Conservation (phyloP, 1,140 invertebrate genomes). For the Arion vulgaris region DNA sequence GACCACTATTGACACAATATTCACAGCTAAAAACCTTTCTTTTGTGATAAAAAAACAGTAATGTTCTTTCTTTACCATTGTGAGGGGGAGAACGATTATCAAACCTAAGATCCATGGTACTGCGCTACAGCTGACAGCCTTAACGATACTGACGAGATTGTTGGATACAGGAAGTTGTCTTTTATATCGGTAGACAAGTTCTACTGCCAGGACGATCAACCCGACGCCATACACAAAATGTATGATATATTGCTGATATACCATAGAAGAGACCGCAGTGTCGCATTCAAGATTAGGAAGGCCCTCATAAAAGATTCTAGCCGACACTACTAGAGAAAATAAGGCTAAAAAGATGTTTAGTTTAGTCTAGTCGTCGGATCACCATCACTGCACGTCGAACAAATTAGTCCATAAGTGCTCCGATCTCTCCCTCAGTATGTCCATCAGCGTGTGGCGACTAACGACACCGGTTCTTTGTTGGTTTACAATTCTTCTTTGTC, state of each 20-base stretch:
- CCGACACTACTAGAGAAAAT: neutral
- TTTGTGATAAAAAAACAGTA: neutral
- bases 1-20: neutral
- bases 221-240: conserved; percentile 10
- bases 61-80: neutral
- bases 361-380: too few species aligned
- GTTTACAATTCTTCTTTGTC: too few species aligned
- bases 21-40: neutral
- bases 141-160: neutral
- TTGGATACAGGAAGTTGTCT: neutral
- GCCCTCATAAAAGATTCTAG: neutral
- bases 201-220: neutral
- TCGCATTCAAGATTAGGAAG: neutral
- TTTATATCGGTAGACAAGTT: neutral
- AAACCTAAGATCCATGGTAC: neutral
- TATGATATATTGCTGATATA: neutral
- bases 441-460: too few species aligned
- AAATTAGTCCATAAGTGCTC: too few species aligned
- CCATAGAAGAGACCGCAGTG: neutral
- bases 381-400: too few species aligned
- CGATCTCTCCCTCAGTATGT: too few species aligned
- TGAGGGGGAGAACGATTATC: neutral
- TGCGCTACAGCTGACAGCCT: neutral
- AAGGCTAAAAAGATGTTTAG: neutral
- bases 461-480: too few species aligned